phyloP scores from a whole-genome alignment of 1,140 invertebrate genomes.

The Brachystomella parvula region DNA sequence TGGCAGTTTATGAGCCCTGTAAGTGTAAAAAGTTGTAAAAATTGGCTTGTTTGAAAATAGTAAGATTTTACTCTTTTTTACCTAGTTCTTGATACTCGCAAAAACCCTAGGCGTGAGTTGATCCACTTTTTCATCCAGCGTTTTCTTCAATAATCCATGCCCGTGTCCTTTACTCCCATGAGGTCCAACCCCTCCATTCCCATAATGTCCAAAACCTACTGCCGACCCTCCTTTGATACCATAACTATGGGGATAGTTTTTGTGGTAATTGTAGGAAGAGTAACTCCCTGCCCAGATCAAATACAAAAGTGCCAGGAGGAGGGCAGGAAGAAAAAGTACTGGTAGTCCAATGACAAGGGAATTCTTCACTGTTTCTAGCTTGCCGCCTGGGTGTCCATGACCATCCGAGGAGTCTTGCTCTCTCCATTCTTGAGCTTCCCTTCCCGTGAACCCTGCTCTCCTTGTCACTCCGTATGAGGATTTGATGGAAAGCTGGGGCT shows the following conservation, averaged over 20 bases:
- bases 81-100: not conserved
- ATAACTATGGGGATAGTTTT: slow-evolving; percentile 5
- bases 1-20: no score
- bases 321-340: slow-evolving; percentile 10
- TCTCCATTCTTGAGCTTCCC: not conserved
- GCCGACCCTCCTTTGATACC: not conserved
- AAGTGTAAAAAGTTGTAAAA: no score
- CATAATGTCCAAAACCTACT: not conserved
- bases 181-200: slow-evolving; percentile 6
- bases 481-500: not conserved
- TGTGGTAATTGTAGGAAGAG: slow-evolving; percentile 17
- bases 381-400: not conserved
- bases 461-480: not conserved
- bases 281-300: slow-evolving; percentile 11
- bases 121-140: not conserved
- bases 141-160: not conserved
- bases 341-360: not conserved
- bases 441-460: not conserved
- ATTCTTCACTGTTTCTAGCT: not conserved
- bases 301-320: slow-evolving; percentile 6
- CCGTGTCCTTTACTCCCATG: not conserved
- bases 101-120: not conserved
- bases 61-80: no score
- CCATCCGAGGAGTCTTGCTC: not conserved
- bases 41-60: no score